phyloP scores from a whole-genome alignment of 2,797 vertebrate species.

The Nannoperca obscura region DNA sequence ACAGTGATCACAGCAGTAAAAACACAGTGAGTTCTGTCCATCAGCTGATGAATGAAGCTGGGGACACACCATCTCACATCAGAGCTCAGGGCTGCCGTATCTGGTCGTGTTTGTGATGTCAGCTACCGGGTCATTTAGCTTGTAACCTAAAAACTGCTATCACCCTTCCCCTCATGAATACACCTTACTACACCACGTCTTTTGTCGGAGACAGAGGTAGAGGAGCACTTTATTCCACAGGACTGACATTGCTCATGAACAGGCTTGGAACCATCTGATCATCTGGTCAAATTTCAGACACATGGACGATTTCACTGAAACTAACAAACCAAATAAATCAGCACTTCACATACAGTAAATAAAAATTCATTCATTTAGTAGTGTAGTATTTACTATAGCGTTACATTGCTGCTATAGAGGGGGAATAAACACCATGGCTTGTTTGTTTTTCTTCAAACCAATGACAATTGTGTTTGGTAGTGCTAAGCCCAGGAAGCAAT shows the following conservation, averaged over 20 bases:
- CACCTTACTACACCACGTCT: too few species aligned
- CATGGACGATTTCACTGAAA: not conserved
- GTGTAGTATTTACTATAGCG: too few species aligned
- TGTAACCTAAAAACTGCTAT: not conserved
- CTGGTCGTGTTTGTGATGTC: not conserved
- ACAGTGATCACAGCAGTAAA: not conserved
- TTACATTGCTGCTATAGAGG: too few species aligned
- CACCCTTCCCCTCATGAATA: not conserved
- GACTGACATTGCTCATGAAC: not conserved
- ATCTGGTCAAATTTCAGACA: not conserved
- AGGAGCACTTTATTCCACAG: constrained; percentile 8
- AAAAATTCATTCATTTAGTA: not conserved
- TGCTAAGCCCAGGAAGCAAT: too few species aligned
- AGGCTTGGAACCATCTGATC: not conserved
- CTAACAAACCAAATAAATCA: not conserved
- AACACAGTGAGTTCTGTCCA: not conserved
- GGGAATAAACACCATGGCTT: too few species aligned
- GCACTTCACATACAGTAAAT: not conserved
- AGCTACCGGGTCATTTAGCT: not conserved
- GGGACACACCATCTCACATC: too few species aligned
- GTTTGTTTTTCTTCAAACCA: too few species aligned
- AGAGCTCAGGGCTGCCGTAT: not conserved
- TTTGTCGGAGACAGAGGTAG: not conserved
- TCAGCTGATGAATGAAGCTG: not conserved
- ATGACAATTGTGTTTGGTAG: too few species aligned